phyloP scores from a whole-genome alignment of 1,140 invertebrate species.

The Apocrypta bakeri region DNA sequence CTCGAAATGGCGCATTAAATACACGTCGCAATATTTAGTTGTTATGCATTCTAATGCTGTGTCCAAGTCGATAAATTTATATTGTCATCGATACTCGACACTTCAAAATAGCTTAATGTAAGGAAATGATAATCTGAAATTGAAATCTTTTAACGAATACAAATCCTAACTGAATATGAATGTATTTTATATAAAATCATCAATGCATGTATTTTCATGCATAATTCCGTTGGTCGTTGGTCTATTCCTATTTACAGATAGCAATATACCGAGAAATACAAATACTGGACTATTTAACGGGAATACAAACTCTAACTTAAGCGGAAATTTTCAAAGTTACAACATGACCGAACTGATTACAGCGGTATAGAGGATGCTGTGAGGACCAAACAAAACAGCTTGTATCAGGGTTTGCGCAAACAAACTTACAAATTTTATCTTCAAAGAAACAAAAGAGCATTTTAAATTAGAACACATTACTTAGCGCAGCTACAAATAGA shows the following conservation, averaged over 20 bases:
- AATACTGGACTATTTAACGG: not conserved
- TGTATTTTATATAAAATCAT: not conserved
- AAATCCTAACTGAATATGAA: too few species aligned
- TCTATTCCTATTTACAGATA: not conserved
- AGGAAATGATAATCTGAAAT: too few species aligned
- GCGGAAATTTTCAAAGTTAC: constrained; percentile 8
- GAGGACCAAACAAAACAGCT: not conserved
- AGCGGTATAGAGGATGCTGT: not conserved
- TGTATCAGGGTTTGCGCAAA: not conserved
- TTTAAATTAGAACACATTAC: not conserved
- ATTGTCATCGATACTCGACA: too few species aligned
- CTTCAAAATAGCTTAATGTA: too few species aligned
- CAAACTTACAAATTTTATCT: too few species aligned
- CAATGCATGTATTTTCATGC: too few species aligned
- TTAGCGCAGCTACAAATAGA: not conserved
- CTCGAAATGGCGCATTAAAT: too few species aligned
- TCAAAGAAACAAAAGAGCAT: too few species aligned
- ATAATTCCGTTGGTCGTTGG: not conserved
- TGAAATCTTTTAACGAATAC: too few species aligned
- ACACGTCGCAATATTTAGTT: not conserved
- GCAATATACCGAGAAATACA: not conserved
- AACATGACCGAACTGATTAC: constrained; percentile 7
- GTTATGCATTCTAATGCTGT: too few species aligned
- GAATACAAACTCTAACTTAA: constrained; percentile 4
- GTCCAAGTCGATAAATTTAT: too few species aligned